These are phyloP conservation scores for Lepilemur septentrionalis DNA, from an alignment of 2,797 vertebrate species.

Conservation along the genomic window DNA sequence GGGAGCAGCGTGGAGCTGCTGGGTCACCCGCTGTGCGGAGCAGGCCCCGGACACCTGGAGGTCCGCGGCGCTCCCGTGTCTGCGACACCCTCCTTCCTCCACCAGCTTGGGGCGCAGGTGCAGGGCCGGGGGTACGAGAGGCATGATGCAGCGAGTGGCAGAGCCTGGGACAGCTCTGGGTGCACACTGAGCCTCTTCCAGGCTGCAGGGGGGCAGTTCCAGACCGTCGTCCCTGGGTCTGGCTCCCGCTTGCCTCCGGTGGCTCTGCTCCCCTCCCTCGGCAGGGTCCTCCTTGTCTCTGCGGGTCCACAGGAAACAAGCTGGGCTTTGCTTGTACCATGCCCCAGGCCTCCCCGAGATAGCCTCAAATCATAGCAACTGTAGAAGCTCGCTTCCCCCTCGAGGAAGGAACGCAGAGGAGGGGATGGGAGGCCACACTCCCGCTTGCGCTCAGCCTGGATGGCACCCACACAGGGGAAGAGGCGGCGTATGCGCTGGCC, in stretches of 20 bases:
- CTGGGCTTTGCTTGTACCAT: not conserved
- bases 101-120: not conserved
- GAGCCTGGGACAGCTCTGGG: not conserved
- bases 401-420: not conserved
- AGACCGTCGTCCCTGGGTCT: rapidly evolving
- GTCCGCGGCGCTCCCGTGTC: not conserved
- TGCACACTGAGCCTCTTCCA: not conserved
- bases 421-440: not conserved
- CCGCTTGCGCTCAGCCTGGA: not conserved
- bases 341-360: not conserved
- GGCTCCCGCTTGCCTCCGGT: not conserved
- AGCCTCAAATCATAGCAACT: not conserved
- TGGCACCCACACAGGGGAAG: not conserved
- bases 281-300: no score
- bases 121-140: not conserved
- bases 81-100: no score
- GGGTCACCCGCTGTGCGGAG: not conserved
- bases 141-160: no score
- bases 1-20: not conserved
- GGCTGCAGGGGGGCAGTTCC: not conserved
- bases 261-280: not conserved
- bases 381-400: no score
- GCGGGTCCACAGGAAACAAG: not conserved
- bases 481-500: rapidly evolving
- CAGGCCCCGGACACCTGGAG: not conserved